Evolutionary conservation across 2,888 invertebrate species (phyloP).

Genomic region (Ctena decussata): DNA sequence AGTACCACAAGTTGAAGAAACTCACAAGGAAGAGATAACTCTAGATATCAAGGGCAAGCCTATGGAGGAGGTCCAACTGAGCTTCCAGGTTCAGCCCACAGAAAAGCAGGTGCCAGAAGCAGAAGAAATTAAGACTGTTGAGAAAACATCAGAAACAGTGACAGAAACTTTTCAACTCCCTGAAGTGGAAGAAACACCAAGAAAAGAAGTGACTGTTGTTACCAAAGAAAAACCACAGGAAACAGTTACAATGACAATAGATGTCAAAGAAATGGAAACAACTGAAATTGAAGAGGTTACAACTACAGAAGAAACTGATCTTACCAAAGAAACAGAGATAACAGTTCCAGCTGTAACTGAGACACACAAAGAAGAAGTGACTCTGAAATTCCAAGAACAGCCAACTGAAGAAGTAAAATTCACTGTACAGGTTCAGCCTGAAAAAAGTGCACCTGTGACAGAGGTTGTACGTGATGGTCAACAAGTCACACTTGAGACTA

Average conservation of each 20-base stretch:
- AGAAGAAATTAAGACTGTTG: conserved; percentile 62
- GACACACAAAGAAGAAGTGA: conserved; percentile 55
- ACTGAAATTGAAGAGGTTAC: conserved; percentile 65
- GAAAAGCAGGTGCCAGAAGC: conserved; percentile 68
- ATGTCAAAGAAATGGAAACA: conserved; percentile 59
- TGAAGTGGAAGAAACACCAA: conserved; percentile 63
- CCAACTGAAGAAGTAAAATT: conserved; percentile 64
- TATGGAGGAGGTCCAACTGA: conserved; percentile 78
- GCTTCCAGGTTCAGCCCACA: conserved; percentile 72
- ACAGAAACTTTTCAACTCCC: conserved; percentile 64
- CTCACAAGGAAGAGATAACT: conserved; percentile 73
- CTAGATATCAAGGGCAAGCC: conserved; percentile 73
- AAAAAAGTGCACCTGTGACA: conserved; percentile 34
- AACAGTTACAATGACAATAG: conserved; percentile 65
- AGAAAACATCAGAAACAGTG: conserved; percentile 61
- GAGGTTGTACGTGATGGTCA: conserved; percentile 33
- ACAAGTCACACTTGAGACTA: conserved; percentile 45
- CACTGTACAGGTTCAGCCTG: conserved; percentile 40
- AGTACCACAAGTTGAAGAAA: conserved; percentile 63
- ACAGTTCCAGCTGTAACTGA: conserved; percentile 59
- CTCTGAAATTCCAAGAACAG: conserved; percentile 53
- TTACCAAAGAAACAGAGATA: conserved; percentile 56
- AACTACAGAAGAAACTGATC: conserved; percentile 60
- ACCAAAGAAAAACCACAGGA: conserved; percentile 68
- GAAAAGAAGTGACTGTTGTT: conserved; percentile 64